Conservation (phyloP, 2,888 invertebrate species). For the Latrodectus elegans region DNA sequence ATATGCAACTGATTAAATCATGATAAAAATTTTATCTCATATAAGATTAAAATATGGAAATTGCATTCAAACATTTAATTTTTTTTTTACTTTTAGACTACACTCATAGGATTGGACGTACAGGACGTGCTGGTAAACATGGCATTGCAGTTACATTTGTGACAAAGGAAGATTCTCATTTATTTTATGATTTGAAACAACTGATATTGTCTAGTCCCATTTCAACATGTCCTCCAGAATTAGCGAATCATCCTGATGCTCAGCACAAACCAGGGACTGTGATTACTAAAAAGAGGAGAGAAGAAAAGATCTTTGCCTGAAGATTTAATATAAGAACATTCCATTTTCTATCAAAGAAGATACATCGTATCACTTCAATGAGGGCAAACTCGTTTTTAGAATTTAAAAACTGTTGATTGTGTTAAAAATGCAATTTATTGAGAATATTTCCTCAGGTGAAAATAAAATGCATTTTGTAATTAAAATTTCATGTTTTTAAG, state of each 20-base stretch:
- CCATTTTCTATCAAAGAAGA: no score
- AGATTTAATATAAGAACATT: not conserved
- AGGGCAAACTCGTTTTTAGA: no score
- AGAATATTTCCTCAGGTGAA: no score
- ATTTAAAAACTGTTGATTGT: no score
- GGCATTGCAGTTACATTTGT: constrained; percentile 97
- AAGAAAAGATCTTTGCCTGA: constrained; percentile 96
- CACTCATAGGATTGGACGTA: constrained; percentile 98
- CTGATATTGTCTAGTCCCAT: constrained; percentile 90
- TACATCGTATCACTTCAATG: no score
- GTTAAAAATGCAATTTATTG: no score
- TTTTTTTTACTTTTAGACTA: constrained; percentile 80
- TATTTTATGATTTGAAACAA: constrained; percentile 98
- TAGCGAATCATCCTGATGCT: constrained; percentile 98
- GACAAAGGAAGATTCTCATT: constrained; percentile 94
- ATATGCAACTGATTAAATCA: no score
- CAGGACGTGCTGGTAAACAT: constrained; percentile 98
- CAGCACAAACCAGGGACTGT: constrained; percentile 97
- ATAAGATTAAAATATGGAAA: no score
- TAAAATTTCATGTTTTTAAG: no score
- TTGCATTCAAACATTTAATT: no score
- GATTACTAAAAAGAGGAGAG: constrained; percentile 89
- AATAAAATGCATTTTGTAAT: no score
- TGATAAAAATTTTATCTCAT: no score
- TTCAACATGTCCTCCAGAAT: constrained; percentile 94